A percentile compares a stretch with the other conserved stretches of the same genome.
phyloP scores from a whole-genome alignment of 2,113 vertebrate genomes.

The Hemiscyllium ocellatum region DNA sequence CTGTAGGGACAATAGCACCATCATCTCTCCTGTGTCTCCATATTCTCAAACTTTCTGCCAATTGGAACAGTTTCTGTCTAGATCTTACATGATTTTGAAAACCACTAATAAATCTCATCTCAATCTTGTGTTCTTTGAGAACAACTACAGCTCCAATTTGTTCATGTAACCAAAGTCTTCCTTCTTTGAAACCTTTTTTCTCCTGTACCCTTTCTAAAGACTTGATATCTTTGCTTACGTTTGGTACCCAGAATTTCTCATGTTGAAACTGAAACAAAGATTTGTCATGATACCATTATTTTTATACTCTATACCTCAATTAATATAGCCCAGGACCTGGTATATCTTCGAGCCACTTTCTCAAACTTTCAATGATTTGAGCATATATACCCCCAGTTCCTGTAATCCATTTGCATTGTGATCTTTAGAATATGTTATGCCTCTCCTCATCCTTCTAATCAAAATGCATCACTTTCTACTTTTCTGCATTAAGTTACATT shows the following conservation, averaged over 20 bases:
- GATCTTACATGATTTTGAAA: not conserved
- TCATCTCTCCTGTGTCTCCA: not conserved
- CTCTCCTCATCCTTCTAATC: not conserved
- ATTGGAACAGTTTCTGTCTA: not conserved
- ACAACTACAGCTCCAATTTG: not conserved
- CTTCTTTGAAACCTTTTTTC: not conserved
- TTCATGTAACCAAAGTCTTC: not conserved
- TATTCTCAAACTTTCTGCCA: not conserved
- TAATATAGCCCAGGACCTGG: not conserved
- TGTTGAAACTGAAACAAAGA: not conserved
- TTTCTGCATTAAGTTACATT: not conserved
- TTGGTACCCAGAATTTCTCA: not conserved
- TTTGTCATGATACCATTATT: not conserved
- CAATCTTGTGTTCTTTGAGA: not conserved
- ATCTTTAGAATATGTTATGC: not conserved
- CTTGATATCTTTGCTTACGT: not conserved
- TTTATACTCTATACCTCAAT: not conserved
- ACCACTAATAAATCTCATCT: not conserved
- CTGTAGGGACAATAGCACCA: not conserved
- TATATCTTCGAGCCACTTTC: not conserved
- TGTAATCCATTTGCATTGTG: not conserved
- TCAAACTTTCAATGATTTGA: not conserved
- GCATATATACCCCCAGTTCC: not conserved
- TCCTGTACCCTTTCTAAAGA: not conserved
- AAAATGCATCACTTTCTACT: not conserved